phyloP scores from a whole-genome alignment of 2,888 invertebrate species.

The Eupithecia centaureata region DNA sequence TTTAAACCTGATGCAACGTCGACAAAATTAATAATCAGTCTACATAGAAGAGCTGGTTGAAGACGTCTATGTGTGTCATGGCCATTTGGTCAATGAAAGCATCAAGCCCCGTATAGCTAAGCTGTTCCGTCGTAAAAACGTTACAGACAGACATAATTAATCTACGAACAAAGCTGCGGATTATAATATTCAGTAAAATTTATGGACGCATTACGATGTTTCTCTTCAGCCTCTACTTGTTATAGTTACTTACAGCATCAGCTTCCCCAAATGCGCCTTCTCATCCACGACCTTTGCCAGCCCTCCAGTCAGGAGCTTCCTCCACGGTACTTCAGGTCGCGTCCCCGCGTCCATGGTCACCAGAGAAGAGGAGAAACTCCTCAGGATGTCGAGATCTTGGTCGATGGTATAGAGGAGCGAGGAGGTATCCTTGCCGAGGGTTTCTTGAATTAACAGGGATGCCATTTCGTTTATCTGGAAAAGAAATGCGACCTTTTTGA shows the following conservation, averaged over 20 bases:
- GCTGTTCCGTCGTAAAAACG: too few relatives aligned
- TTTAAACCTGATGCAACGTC: too few relatives aligned
- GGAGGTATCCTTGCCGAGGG: slow-evolving; percentile 72
- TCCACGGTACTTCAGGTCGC: slow-evolving; percentile 57
- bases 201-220: too few relatives aligned
- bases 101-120: too few relatives aligned
- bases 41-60: too few relatives aligned
- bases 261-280: slow-evolving; percentile 64
- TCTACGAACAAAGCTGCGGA: too few relatives aligned
- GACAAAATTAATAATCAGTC: too few relatives aligned
- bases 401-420: slow-evolving; percentile 68
- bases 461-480: slow-evolving; percentile 77
- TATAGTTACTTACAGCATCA: slow-evolving; percentile 63
- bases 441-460: slow-evolving; percentile 72
- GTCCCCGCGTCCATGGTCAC: slow-evolving; percentile 49
- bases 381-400: slow-evolving; percentile 64
- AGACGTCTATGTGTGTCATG: too few relatives aligned
- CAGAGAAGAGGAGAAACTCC: slow-evolving; percentile 61
- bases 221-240: not conserved
- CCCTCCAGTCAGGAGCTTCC: slow-evolving; percentile 57
- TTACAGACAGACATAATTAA: too few relatives aligned
- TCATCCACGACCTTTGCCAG: slow-evolving; percentile 58
- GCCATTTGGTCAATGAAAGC: too few relatives aligned
- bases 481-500: too few relatives aligned
- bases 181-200: too few relatives aligned